These are phyloP conservation scores for Premnoplex brunnescens DNA, from an alignment of 2,797 vertebrate genomes.

Conservation along the genomic window DNA sequence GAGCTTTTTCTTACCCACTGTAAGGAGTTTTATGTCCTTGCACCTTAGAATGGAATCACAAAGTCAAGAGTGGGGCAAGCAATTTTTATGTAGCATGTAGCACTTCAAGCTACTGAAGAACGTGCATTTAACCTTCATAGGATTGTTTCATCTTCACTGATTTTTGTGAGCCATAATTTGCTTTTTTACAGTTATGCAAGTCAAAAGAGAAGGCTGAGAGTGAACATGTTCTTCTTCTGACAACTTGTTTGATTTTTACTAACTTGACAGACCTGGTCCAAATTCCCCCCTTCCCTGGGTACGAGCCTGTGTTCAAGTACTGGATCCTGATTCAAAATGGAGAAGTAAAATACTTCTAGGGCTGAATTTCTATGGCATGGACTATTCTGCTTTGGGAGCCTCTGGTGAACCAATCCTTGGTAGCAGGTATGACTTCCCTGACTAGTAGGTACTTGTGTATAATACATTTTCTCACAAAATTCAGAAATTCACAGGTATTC, in stretches of 20 bases:
- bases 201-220: neutral
- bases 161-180: neutral
- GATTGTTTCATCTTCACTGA: neutral
- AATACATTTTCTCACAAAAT: neutral
- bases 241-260: neutral
- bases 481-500: neutral
- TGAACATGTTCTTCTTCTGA: neutral
- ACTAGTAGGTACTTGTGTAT: neutral
- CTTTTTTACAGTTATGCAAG: neutral
- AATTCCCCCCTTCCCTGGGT: constrained; percentile 92
- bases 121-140: neutral
- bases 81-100: neutral
- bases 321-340: constrained; percentile 88
- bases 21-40: neutral
- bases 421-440: constrained; percentile 74
- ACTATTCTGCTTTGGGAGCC: constrained; percentile 84
- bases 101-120: neutral
- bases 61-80: neutral
- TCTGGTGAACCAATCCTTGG: constrained; percentile 87
- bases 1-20: neutral
- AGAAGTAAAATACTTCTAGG: constrained; percentile 94
- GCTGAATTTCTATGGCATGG: constrained; percentile 93
- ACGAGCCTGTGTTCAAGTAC: constrained; percentile 87
- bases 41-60: neutral
- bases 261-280: constrained; percentile 84